These are phyloP conservation scores for Sitophilus oryzae DNA, from an alignment of 1,140 invertebrate species.

Conservation along the genomic window DNA sequence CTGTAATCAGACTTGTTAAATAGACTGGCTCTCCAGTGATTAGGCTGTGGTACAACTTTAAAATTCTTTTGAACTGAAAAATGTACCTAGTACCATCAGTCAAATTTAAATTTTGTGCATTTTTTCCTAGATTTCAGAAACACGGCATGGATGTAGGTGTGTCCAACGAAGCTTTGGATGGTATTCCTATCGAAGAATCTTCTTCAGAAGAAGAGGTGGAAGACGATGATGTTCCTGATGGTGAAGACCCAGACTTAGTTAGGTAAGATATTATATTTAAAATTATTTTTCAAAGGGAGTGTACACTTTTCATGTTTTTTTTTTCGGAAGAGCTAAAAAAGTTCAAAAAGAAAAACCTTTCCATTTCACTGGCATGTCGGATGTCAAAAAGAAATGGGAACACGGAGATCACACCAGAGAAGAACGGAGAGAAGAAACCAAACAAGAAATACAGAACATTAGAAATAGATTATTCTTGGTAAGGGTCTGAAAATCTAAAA, in stretches of 20 bases:
- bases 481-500: conserved; percentile 31
- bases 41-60: too few relatives aligned
- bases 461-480: conserved; percentile 77
- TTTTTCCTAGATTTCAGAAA: conserved; percentile 60
- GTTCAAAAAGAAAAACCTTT: conserved; percentile 63
- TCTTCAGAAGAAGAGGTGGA: conserved; percentile 61
- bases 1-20: too few relatives aligned
- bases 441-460: conserved; percentile 81
- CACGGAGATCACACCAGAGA: conserved; percentile 58
- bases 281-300: not conserved
- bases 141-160: conserved; percentile 76
- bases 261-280: conserved; percentile 8
- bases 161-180: conserved; percentile 66
- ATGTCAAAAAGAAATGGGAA: conserved; percentile 75
- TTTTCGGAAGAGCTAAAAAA: conserved; percentile 35
- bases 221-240: conserved; percentile 43
- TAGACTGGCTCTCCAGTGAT: too few relatives aligned
- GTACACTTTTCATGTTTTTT: too few relatives aligned
- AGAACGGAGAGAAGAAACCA: conserved; percentile 71
- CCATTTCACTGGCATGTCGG: conserved; percentile 77
- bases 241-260: conserved; percentile 45
- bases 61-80: too few relatives aligned
- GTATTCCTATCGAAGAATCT: conserved; percentile 57
- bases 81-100: too few relatives aligned
- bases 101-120: not conserved